Evolutionary conservation across 1,140 invertebrate species (phyloP).

Genomic region (Parapsyche elsis): DNA sequence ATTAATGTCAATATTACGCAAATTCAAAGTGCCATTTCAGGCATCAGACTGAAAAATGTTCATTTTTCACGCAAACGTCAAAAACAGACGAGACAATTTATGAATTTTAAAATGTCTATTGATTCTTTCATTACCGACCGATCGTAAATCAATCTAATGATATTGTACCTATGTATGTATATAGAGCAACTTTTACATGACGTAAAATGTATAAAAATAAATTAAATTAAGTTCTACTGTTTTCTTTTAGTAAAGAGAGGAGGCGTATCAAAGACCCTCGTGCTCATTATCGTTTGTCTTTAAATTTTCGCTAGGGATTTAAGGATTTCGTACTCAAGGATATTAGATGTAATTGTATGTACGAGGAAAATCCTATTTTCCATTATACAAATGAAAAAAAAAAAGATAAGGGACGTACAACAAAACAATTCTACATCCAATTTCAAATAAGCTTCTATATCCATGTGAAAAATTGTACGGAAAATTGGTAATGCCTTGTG

Average conservation of each 20-base stretch:
- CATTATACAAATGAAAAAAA: constrained; percentile 2
- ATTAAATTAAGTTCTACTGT: no score
- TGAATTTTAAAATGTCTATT: not conserved
- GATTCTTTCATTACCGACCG: not conserved
- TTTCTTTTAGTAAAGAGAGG: not conserved
- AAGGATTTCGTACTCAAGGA: constrained; percentile 20
- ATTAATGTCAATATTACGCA: constrained; percentile 18
- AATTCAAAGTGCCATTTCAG: not conserved
- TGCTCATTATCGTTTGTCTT: constrained; percentile 25
- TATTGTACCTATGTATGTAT: no score
- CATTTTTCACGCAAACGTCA: constrained; percentile 13
- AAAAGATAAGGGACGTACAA: not conserved
- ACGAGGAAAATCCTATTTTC: constrained; percentile 1
- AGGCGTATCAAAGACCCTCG: not conserved
- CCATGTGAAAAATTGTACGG: no score
- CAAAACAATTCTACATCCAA: no score
- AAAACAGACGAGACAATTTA: not conserved
- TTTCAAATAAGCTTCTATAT: no score
- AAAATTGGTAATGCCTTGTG: no score
- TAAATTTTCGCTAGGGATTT: constrained; percentile 21
- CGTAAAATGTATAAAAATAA: no score
- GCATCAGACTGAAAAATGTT: not conserved
- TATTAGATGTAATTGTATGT: constrained; percentile 18
- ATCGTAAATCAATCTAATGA: not conserved
- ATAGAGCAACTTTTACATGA: no score